Evolutionary conservation across 2,113 vertebrate species (phyloP), one percentile per base, ranked within the genome.

Genomic region (Seriola rivoliana): DNA sequence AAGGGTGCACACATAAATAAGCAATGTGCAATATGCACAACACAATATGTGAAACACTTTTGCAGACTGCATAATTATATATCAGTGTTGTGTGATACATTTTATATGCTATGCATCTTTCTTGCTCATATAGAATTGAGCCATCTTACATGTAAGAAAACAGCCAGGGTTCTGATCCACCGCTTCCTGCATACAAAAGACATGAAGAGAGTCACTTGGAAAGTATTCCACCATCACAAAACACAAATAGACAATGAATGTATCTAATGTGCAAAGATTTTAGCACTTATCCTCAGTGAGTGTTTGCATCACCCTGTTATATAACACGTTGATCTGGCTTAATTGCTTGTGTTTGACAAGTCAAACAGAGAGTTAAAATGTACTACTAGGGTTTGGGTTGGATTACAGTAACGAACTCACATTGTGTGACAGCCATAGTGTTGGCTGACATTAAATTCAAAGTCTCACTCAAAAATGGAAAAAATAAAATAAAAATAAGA

Each of bases 291-390:
- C 50, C 46, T 34, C 12, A 25, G 50, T 57, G 13, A 66, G 17
- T 54, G 48, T 55, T 46, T 59, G 34, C 5, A 55, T 68, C 57
- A 38, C 58, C 14, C 16, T 32, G 36, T 69, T 4, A 55, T 44
- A 50, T 48, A 57, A 55, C 38, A 8, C 23, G 50, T 60, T 44
- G 23, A 75, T 67, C 59, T 42, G 36, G 14, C 4, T 55, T 44
- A 36, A 64, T 71, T 48, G 16, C 21, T 46, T 21, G 5, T 42
- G 3, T 36, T 14, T 77, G 58, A 71, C 10, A 68, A 59, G 42
- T 59, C 40, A 80, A 65, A 70, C 44, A 71, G 50, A 64, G 55
- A 58, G 6, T 67, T 34, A 46, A 44, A 14, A 17, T 21, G 54
- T 17, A 42, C 7, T 50, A 14, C 38, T 14, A 55, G 13, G 4